Conservation (phyloP, 2,113 vertebrate genomes). For the rabbit (Oryctolagus cuniculus) region mOryCun1.1 NC_091432.1:72683001-72683500, state of each 20-base stretch:
- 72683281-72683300: not conserved
- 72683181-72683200: not conserved
- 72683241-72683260: not conserved
- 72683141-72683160: not conserved
- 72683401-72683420: too few relatives aligned
- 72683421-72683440: too few relatives aligned
- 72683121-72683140: not conserved
- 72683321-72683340: too few relatives aligned
- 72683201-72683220: not conserved
- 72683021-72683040: not conserved
- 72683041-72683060: not conserved
- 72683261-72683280: not conserved
- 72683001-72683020: not conserved
- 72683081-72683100: not conserved
- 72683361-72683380: too few relatives aligned
- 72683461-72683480: too few relatives aligned
- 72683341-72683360: too few relatives aligned
- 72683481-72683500: too few relatives aligned
- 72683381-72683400: too few relatives aligned
- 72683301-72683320: too few relatives aligned
- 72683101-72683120: not conserved
- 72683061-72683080: slow-evolving; percentile 4
- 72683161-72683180: not conserved
- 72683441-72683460: too few relatives aligned
- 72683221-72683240: not conserved